A percentile compares a stretch with the other conserved stretches of the same genome.
These are phyloP conservation scores for Rhombomys opimus DNA, from an alignment of 2,113 vertebrate species.

Conservation along the genomic window DNA sequence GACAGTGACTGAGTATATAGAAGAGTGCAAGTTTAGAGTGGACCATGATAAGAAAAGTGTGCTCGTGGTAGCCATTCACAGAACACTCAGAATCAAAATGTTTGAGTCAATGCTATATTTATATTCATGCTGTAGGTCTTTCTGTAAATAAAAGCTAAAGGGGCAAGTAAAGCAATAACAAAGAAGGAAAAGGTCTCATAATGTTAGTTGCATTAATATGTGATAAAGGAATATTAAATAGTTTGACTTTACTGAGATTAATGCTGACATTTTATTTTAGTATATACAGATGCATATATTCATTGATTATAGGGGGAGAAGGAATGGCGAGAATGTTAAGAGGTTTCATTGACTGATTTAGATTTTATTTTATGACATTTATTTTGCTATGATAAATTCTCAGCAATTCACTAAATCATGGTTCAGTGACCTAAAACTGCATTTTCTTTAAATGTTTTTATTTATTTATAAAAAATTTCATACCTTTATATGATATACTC, in stretches of 20 bases:
- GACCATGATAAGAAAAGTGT: neutral
- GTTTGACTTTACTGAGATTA: neutral
- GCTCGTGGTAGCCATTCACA: neutral
- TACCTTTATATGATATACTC: neutral
- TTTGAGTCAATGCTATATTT: neutral
- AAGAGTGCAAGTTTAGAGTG: neutral
- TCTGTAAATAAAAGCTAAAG: neutral
- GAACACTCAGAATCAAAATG: neutral
- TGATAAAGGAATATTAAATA: neutral
- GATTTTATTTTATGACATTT: neutral
- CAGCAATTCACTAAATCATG: neutral
- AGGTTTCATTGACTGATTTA: neutral
- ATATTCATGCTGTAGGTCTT: neutral
- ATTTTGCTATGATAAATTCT: slow-evolving; percentile 4
- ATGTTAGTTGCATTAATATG: neutral
- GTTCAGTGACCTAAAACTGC: neutral
- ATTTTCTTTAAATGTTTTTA: neutral
- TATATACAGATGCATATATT: neutral
- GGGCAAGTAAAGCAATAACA: neutral
- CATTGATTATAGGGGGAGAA: neutral
- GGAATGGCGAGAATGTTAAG: neutral
- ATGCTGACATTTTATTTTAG: rapidly evolving
- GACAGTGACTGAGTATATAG: neutral
- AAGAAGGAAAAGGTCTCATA: neutral
- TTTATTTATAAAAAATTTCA: neutral